Evolutionary conservation across 2,797 vertebrate genomes (phyloP).

Genomic region (Pangasius macronema): DNA sequence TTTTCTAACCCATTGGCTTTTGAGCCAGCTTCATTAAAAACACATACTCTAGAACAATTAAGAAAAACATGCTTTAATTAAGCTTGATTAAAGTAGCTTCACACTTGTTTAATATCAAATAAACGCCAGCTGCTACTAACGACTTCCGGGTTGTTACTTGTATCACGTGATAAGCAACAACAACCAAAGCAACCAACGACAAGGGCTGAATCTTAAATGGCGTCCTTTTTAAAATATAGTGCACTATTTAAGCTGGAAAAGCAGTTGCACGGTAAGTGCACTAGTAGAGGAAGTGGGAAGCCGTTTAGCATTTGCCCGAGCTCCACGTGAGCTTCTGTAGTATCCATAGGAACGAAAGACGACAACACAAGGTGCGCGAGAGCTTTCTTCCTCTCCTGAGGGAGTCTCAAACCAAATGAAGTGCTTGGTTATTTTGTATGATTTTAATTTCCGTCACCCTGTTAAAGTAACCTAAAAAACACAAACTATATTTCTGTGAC

Average conservation of each 20-base stretch:
- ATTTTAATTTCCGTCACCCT: neutral
- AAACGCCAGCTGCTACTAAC: constrained; percentile 45
- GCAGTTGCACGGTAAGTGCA: neutral
- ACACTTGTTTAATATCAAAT: constrained; percentile 36
- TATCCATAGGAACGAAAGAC: constrained; percentile 32
- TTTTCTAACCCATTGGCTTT: neutral
- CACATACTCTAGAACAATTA: neutral
- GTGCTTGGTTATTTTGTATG: neutral
- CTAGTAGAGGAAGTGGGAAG: neutral
- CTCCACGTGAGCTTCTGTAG: neutral
- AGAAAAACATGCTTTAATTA: neutral
- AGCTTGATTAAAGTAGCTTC: neutral
- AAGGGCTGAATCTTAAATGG: neutral
- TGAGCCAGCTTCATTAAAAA: neutral
- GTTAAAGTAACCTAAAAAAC: neutral
- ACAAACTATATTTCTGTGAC: constrained; percentile 6
- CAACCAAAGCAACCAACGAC: neutral
- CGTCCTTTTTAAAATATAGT: too few relatives aligned
- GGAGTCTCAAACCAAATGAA: neutral
- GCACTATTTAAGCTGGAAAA: neutral
- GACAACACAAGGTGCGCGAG: constrained; percentile 6
- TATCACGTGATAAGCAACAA: neutral
- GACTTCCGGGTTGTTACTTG: neutral
- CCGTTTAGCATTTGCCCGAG: neutral
- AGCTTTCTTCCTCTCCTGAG: neutral